Conservation (phyloP, 2,113 vertebrate species). For the Malurus alboscapulatus region DNA sequence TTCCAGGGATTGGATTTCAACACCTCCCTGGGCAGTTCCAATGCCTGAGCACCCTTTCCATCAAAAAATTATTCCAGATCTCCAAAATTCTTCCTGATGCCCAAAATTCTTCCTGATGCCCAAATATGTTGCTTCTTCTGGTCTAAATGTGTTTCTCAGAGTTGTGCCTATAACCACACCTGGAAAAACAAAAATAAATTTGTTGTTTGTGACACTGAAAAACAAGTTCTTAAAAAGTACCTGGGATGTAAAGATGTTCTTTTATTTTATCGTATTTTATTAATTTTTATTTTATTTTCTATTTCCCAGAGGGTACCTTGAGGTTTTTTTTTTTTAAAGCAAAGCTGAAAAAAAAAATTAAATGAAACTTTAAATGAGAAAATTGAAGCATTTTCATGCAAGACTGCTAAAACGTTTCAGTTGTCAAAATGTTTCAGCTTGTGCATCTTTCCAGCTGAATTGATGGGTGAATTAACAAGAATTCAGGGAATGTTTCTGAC, state of each 20-base stretch:
- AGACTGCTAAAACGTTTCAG: neutral
- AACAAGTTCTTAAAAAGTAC: neutral
- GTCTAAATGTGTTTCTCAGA: neutral
- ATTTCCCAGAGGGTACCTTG: neutral
- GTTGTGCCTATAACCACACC: neutral
- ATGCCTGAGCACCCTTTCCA: neutral
- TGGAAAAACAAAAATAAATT: neutral
- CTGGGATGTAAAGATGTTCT: neutral
- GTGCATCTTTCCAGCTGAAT: neutral
- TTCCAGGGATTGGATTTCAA: neutral
- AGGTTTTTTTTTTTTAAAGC: neutral
- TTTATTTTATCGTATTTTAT: neutral
- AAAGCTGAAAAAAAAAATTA: neutral
- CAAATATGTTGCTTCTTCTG: neutral
- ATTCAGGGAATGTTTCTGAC: neutral
- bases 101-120: neutral
- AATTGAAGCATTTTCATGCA: neutral
- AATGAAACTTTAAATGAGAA: neutral
- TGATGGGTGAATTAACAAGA: neutral
- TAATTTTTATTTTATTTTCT: neutral
- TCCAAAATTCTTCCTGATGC: neutral
- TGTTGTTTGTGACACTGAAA: neutral
- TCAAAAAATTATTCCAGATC: neutral
- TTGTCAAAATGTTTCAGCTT: slow-evolving; percentile 44
- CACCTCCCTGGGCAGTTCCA: neutral